phyloP scores from a whole-genome alignment of 2,797 vertebrate genomes.

The Phataginus tetradactyla region DNA sequence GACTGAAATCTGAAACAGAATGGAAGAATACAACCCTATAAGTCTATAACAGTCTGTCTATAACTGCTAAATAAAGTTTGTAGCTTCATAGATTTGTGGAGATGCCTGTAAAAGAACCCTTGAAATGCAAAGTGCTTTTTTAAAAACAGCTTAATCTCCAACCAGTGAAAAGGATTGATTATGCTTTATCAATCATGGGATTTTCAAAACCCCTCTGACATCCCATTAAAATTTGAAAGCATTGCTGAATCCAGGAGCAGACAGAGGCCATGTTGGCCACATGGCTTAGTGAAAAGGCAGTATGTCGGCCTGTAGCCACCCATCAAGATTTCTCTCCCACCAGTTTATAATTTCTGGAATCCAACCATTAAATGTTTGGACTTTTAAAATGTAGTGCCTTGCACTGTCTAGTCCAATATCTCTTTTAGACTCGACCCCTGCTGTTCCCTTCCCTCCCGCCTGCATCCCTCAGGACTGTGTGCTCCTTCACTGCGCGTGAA shows the following conservation, averaged over 20 bases:
- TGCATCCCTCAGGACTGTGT: fast-evolving
- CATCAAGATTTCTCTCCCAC: neutral
- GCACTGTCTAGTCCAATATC: neutral
- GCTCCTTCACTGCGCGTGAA: neutral
- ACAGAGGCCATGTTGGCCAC: fast-evolving
- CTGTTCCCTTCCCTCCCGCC: neutral
- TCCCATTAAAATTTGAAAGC: constrained; percentile 39
- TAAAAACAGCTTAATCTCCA: constrained; percentile 42
- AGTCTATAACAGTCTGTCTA: neutral
- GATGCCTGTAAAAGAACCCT: constrained; percentile 42
- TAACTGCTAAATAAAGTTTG: constrained; percentile 58
- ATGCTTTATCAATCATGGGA: constrained; percentile 35
- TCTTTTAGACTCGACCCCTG: neutral
- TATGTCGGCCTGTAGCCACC: fast-evolving
- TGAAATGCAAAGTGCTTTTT: constrained; percentile 61
- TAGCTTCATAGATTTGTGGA: constrained; percentile 47
- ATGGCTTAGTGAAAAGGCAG: neutral
- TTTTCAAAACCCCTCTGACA: constrained; percentile 7
- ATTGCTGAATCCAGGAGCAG: neutral
- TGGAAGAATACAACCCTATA: neutral
- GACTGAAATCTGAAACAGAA: constrained; percentile 58
- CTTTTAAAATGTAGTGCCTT: neutral
- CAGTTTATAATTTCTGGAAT: neutral
- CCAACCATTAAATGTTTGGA: neutral
- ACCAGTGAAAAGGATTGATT: neutral